These are phyloP conservation scores for Aptenodytes patagonicus DNA, from an alignment of 2,113 vertebrate genomes.

Conservation along the genomic window DNA sequence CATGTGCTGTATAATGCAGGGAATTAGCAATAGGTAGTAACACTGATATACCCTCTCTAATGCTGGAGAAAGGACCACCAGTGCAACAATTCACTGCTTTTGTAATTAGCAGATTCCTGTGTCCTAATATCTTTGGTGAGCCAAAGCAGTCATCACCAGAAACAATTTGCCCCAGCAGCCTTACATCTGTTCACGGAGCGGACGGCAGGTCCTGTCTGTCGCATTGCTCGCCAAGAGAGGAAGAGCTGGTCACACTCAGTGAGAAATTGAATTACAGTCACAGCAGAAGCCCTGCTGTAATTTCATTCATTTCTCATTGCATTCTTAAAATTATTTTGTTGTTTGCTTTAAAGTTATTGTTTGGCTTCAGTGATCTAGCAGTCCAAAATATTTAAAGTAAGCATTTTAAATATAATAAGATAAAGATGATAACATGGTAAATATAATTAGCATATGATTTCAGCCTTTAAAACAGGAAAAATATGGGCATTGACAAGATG, in stretches of 20 bases:
- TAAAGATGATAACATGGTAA: not conserved
- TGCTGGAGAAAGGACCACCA: not conserved
- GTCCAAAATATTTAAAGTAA: not conserved
- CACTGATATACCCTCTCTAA: not conserved
- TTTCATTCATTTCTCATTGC: not conserved
- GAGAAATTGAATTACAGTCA: not conserved
- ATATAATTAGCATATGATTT: not conserved
- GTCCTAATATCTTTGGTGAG: not conserved
- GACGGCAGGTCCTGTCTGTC: not conserved
- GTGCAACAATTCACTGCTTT: not conserved
- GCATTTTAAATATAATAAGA: not conserved
- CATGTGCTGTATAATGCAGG: not conserved
- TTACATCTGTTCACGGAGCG: not conserved
- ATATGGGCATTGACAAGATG: not conserved
- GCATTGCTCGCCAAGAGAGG: fast-evolving
- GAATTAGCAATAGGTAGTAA: not conserved
- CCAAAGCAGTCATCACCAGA: not conserved
- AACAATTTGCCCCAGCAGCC: not conserved
- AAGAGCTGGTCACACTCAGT: not conserved
- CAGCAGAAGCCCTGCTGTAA: not conserved
- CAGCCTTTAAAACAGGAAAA: not conserved
- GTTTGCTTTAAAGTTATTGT: not conserved
- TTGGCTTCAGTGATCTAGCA: not conserved
- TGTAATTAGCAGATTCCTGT: not conserved
- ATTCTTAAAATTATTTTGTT: not conserved